Evolutionary conservation across 2,888 invertebrate genomes (phyloP), one percentile per base, ranked within the genome.

Genomic region (Plebejus argus): DNA sequence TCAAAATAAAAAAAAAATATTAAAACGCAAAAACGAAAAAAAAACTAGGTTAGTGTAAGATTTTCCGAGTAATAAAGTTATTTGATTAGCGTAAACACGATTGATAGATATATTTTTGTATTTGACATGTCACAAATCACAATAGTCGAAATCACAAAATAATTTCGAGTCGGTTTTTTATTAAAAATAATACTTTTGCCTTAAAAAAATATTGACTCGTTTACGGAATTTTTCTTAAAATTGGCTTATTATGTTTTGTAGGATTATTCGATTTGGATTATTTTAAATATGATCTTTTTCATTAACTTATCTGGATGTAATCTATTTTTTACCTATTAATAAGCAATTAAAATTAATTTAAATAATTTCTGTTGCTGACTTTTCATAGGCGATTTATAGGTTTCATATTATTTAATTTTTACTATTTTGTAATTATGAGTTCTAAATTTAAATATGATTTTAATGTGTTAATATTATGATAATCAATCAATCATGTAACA

Each of bases 91-190:
- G 23, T 66, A 33, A 15, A 6, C 28, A 15, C 66, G 20, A 66
- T 66, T 66, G 66, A 66, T 28, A 66, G 66, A 66, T 66, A 66
- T 66, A 66, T 66, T 66, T 66, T 66, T 66, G 66, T 66, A 66
- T 28, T 28, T 28, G 66, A 66, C 66, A 66, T 66, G 66, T 33
- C 66, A 66, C 66, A 66, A 66, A 28, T 33, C 66, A 66, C 66
- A 66, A 66, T 66, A 66, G 66, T 28, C 28, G 23, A 66, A 28
- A 66, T 18, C 18, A 33, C 66, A 66, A 66, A 66, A 66, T 28
- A 10, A 66, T 28, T 66, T 20, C 61, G 4, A 12, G 6, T 66
- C 15, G 28, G 15, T 23, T 66, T 20, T 0, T 23, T 66, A 66
- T 66, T 28, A 28, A 15, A 66, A 66, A 28, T 15, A 61, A 10